These are phyloP conservation scores for Oreotrochilus melanogaster DNA, from an alignment of 2,113 vertebrate genomes.

Conservation along the genomic window DNA sequence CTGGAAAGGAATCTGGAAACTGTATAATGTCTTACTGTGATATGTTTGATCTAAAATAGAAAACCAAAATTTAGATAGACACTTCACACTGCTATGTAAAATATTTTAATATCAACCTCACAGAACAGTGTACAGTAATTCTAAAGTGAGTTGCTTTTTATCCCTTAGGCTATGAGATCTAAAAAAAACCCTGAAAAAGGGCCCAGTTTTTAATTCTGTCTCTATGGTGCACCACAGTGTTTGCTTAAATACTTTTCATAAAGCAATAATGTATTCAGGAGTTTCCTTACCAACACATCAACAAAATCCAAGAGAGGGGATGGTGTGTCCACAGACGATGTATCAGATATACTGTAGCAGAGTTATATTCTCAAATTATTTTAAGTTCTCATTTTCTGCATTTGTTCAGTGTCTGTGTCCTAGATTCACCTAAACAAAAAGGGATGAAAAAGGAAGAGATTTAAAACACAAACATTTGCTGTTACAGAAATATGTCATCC, in stretches of 20 bases:
- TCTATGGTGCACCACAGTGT: background rate
- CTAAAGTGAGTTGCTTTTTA: background rate
- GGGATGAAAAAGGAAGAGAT: background rate
- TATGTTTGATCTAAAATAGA: constrained; percentile 4
- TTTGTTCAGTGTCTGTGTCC: background rate
- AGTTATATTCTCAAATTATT: background rate
- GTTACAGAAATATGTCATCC: background rate
- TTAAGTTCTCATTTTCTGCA: background rate
- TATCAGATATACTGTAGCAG: background rate
- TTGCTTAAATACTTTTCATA: background rate
- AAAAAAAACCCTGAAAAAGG: background rate
- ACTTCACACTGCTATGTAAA: background rate
- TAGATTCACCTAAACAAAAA: background rate
- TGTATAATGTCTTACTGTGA: background rate
- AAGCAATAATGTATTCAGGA: background rate
- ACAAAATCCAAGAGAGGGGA: background rate
- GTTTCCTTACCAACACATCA: background rate
- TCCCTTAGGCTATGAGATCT: background rate
- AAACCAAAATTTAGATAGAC: background rate
- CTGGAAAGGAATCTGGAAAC: background rate
- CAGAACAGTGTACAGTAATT: background rate
- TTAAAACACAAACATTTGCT: background rate
- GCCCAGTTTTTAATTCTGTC: background rate
- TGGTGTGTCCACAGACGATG: background rate
- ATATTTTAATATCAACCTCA: background rate